These are phyloP conservation scores for Numenius phaeopus DNA, from an alignment of 2,797 vertebrate species.

Conservation along the genomic window DNA sequence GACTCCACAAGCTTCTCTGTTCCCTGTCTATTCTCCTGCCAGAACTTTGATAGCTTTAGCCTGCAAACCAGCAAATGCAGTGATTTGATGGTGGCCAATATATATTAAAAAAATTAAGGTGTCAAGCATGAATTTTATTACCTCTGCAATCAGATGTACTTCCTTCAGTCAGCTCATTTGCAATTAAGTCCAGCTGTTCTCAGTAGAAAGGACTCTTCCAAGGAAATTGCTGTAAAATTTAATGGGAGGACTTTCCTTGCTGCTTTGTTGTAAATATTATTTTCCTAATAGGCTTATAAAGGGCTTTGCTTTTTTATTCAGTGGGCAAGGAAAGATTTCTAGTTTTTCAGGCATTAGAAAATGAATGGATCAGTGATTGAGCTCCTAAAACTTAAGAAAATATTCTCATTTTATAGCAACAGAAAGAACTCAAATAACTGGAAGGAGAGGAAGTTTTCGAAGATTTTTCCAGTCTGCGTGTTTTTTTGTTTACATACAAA, in stretches of 20 bases:
- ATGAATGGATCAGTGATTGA: not conserved
- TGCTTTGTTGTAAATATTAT: slow-evolving; percentile 56
- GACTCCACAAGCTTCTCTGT: slow-evolving; percentile 40
- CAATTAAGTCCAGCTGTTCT: slow-evolving; percentile 39
- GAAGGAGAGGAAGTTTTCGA: not conserved
- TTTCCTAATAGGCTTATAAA: slow-evolving; percentile 67
- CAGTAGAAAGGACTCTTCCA: not conserved
- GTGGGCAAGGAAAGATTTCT: slow-evolving; percentile 6
- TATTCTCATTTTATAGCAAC: not conserved
- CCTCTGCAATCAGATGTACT: slow-evolving; percentile 9
- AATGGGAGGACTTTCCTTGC: slow-evolving; percentile 36
- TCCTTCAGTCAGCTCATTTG: not conserved
- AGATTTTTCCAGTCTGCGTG: not conserved
- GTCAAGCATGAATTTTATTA: slow-evolving; percentile 22
- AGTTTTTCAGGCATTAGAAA: slow-evolving; percentile 41
- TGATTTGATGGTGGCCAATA: slow-evolving; percentile 21
- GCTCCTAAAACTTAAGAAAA: not conserved
- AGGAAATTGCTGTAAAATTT: slow-evolving; percentile 57
- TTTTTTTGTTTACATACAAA: not conserved
- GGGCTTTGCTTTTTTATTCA: slow-evolving; percentile 39
- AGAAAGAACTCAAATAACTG: not conserved
- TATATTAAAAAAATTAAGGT: slow-evolving; percentile 48
- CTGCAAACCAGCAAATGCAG: slow-evolving; percentile 56
- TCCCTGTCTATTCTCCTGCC: slow-evolving; percentile 40
- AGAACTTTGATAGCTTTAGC: slow-evolving; percentile 46